Evolutionary conservation across 2,888 invertebrate species (phyloP), one percentile per base, ranked within the genome.

Genomic region (Lycaena phlaeas): DNA sequence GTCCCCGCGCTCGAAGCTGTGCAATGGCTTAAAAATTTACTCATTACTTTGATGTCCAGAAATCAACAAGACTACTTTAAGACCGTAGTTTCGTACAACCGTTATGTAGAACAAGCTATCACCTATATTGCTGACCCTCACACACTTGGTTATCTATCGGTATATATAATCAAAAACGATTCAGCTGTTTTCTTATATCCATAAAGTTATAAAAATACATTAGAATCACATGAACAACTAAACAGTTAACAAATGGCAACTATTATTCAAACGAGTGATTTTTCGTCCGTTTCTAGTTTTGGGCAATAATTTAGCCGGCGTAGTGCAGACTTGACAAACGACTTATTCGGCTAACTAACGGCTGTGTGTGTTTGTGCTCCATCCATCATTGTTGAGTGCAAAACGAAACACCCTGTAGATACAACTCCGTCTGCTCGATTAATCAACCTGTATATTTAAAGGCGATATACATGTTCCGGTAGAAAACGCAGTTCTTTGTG

Each of bases 351-450:
- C 64, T 62, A 68, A 61, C 65, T 60, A 59, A 57, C 59, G 59
- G 60, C 65, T 64, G 61, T 59, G 41, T 26, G 54, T n/a, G n/a
- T n/a, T n/a, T n/a, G n/a, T n/a, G n/a, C n/a, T n/a, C 48, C 55
- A 76, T 76, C 73, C 67, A 73, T 76, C 76, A 76, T 72, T 59
- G 68, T 59, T 54, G 68, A 64, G 64, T 59, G 65, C 62, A 61
- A 63, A 65, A 65, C 72, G 68, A 64, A 67, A 70, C 73, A 69
- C 50, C 52, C 68, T 61, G 67, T 64, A 68, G 69, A 72, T 72
- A 72, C 60, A 59, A 59, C 67, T 61, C 57, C 54, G 68, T 63
- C 68, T 66, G 64, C 54, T 59, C 66, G 70, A 76, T 75, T 75
- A 72, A 75, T 75, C 74, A 73, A 59, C 52, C 57, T 58, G 62